Evolutionary conservation across 2,113 vertebrate species (phyloP).

Genomic region (Chrysochloris asiatica): DNA sequence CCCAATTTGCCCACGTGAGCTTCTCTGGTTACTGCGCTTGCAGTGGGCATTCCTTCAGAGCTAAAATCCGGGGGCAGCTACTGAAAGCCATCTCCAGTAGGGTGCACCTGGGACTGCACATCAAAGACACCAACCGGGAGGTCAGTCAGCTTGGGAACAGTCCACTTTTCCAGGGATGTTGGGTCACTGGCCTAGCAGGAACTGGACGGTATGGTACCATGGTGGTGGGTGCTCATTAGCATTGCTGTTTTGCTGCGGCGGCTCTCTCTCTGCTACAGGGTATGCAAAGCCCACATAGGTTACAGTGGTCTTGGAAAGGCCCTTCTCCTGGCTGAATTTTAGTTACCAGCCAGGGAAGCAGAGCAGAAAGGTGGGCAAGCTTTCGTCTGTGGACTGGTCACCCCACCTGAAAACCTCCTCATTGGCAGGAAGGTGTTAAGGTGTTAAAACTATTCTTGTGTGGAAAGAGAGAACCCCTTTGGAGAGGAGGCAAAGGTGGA

Average conservation of each 20-base stretch:
- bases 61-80: not conserved
- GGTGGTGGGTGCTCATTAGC: accelerated
- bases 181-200: accelerated
- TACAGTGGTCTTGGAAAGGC: not conserved
- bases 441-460: no score
- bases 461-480: not conserved
- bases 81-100: not conserved
- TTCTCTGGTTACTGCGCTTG: not conserved
- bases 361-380: not conserved
- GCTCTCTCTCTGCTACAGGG: not conserved
- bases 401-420: not conserved
- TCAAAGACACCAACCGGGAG: not conserved
- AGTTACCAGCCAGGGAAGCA: not conserved
- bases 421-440: not conserved
- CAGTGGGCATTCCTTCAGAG: not conserved
- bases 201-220: no score
- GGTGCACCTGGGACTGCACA: not conserved
- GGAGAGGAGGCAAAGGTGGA: not conserved
- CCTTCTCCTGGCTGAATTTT: not conserved
- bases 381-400: not conserved
- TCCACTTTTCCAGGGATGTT: accelerated
- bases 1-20: not conserved
- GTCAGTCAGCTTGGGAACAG: no score
- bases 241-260: not conserved
- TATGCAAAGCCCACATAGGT: not conserved